Percentiles rank a stretch among this genome's conserved stretches.
phyloP scores from a whole-genome alignment of 2,113 vertebrate genomes.

The Gobio gobio region DNA sequence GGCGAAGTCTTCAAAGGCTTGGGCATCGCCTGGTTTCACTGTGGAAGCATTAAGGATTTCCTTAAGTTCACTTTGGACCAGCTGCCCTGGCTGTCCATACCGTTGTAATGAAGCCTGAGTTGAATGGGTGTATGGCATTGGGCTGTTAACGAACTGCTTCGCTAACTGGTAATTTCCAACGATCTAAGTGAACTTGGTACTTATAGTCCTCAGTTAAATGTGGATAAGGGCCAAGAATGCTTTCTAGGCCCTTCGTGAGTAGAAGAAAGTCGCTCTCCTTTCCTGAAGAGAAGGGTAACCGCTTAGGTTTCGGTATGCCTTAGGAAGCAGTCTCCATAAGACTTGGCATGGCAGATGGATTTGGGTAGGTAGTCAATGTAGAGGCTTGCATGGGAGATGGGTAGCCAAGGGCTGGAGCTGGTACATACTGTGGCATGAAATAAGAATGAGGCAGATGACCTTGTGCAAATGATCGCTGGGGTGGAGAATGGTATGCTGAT shows the following conservation, averaged over 20 bases:
- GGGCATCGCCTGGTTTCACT: neutral
- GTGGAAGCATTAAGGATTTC: slow-evolving; percentile 1
- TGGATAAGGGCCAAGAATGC: neutral
- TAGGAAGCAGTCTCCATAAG: neutral
- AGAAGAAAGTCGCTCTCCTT: neutral
- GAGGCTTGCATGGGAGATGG: neutral
- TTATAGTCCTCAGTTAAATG: neutral
- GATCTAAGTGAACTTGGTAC: neutral
- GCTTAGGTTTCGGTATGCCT: neutral
- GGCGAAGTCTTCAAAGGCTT: slow-evolving; percentile 6
- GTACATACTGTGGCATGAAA: neutral
- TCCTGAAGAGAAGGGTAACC: neutral
- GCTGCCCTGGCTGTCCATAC: slow-evolving; percentile 39
- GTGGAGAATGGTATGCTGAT: neutral
- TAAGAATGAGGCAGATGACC: neutral
- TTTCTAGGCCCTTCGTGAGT: neutral
- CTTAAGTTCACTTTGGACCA: neutral
- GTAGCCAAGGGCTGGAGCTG: neutral
- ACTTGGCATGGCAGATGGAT: neutral
- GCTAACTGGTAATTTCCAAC: neutral
- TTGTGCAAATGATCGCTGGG: neutral
- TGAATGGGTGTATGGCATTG: slow-evolving; percentile 37
- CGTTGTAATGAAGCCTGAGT: slow-evolving; percentile 34
- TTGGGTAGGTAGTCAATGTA: neutral
- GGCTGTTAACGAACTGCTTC: neutral